phyloP scores from a whole-genome alignment of 2,888 invertebrate species.

The Sphaerophoria taeniata region DNA sequence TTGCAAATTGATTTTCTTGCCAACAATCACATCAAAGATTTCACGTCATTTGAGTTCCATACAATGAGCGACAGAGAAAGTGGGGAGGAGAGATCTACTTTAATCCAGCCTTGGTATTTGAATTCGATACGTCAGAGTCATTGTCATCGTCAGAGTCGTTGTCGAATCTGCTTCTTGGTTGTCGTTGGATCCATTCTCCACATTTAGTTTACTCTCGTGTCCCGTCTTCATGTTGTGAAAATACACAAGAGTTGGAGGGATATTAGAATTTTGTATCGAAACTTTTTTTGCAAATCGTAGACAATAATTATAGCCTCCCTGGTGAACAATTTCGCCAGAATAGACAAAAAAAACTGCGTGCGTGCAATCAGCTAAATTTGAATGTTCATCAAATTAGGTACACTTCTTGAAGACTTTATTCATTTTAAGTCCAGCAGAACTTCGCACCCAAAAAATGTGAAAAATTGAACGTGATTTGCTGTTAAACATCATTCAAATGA shows the following conservation, averaged over 20 bases:
- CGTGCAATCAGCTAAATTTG: conserved; percentile 32
- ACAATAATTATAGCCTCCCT: conserved; percentile 29
- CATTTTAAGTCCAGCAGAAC: background rate
- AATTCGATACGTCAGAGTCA: conserved; percentile 24
- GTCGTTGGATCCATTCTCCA: too few relatives aligned
- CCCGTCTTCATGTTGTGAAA: background rate
- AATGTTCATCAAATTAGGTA: conserved; percentile 2
- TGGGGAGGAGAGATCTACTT: conserved; percentile 31
- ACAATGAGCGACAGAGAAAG: background rate
- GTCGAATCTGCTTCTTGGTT: background rate
- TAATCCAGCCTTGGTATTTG: conserved; percentile 35
- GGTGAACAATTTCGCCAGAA: conserved; percentile 19
- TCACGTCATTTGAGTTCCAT: conserved; percentile 40
- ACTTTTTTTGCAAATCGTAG: conserved; percentile 18
- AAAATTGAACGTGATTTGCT: conserved; percentile 32
- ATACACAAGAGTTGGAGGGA: too few relatives aligned
- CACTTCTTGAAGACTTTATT: conserved; percentile 2
- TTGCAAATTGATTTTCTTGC: conserved; percentile 40
- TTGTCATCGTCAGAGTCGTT: background rate
- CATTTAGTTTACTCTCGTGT: background rate
- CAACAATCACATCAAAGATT: conserved; percentile 47
- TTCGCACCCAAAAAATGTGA: background rate
- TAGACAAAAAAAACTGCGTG: background rate
- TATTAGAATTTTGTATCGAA: conserved; percentile 8
- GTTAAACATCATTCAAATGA: conserved; percentile 1